These are phyloP conservation scores for Emys orbicularis DNA, from an alignment of 2,797 vertebrate species.

Conservation along the genomic window DNA sequence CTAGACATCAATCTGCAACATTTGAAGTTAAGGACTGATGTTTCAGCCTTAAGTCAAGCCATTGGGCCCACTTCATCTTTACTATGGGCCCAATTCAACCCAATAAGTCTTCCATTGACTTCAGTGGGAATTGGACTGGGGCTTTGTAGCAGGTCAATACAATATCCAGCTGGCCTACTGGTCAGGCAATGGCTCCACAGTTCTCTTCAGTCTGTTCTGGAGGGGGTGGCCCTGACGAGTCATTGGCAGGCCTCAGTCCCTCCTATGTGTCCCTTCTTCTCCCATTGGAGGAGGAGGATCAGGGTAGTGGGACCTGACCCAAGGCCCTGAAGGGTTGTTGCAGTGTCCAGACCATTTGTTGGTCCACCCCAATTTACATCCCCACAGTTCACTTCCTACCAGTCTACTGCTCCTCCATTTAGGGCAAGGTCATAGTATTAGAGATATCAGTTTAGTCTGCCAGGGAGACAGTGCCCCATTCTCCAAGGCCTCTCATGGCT, in stretches of 20 bases:
- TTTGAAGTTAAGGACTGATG: fast-evolving
- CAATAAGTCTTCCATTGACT: fast-evolving
- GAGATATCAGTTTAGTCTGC: neutral
- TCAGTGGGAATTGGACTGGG: neutral
- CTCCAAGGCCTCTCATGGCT: neutral
- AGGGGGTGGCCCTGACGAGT: too few species aligned
- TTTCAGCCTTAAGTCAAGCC: neutral
- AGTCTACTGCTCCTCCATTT: neutral
- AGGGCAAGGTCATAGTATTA: neutral
- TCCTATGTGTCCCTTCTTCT: neutral
- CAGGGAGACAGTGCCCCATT: neutral
- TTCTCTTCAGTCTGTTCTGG: neutral
- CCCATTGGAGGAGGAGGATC: neutral
- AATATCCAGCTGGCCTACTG: neutral
- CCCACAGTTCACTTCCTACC: neutral
- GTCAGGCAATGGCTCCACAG: neutral
- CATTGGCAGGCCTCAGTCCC: neutral
- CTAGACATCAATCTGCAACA: fast-evolving
- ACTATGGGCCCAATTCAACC: neutral
- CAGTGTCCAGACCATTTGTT: neutral
- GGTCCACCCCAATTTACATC: neutral
- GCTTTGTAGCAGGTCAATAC: neutral
- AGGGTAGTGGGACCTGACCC: neutral
- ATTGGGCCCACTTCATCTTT: neutral
- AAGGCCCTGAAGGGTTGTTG: neutral